Evolutionary conservation across 2,113 vertebrate species (phyloP).

Genomic region (Tachuris rubrigastra): DNA sequence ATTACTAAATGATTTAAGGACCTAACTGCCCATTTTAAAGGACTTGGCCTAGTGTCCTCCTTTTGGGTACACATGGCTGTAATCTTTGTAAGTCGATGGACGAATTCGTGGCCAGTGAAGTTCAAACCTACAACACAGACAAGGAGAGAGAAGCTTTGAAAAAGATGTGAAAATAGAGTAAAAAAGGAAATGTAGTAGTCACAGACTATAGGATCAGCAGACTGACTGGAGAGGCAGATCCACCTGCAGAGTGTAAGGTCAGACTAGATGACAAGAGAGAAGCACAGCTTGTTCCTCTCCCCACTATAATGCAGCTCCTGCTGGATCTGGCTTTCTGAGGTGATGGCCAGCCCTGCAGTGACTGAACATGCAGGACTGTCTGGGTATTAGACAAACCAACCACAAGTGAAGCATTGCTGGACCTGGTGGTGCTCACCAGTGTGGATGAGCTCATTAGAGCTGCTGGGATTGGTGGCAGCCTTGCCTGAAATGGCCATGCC

Average conservation of each 20-base stretch:
- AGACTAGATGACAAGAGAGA: neutral
- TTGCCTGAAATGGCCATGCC: accelerated
- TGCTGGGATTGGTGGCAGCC: neutral
- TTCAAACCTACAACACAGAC: neutral
- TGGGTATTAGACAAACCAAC: neutral
- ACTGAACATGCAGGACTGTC: neutral
- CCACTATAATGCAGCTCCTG: neutral
- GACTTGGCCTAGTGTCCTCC: neutral
- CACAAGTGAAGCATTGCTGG: neutral
- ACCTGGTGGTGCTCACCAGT: neutral
- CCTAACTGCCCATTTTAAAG: neutral
- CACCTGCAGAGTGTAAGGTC: neutral
- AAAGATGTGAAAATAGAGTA: neutral
- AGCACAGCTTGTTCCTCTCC: neutral
- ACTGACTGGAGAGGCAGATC: neutral
- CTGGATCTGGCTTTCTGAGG: neutral
- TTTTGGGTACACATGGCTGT: neutral
- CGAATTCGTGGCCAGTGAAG: neutral
- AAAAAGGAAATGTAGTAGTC: neutral
- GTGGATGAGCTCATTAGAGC: neutral
- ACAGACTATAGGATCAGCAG: neutral
- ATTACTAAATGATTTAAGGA: neutral
- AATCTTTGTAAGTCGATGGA: neutral
- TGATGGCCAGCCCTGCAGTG: neutral
- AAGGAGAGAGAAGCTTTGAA: neutral